phyloP scores from a whole-genome alignment of 1,140 invertebrate species.

The Nephotettix cincticeps region DNA sequence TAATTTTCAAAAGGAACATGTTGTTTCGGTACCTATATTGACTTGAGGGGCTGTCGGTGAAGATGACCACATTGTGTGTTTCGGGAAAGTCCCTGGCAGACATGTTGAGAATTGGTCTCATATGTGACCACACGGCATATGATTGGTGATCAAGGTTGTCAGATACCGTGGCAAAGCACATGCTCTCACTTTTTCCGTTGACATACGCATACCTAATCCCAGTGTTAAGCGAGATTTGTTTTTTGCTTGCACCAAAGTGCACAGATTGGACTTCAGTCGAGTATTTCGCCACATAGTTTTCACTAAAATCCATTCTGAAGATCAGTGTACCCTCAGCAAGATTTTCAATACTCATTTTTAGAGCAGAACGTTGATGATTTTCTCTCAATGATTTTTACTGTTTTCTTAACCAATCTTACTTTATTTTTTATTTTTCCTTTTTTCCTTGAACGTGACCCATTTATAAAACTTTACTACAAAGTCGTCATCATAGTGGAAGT shows the following conservation, averaged over 20 bases:
- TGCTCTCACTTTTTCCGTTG: not conserved
- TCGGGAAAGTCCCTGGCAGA: not conserved
- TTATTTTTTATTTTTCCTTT: no score
- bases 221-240: slow-evolving; percentile 28
- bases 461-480: no score
- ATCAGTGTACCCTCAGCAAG: slow-evolving; percentile 22
- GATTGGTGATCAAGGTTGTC: slow-evolving; percentile 11
- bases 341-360: slow-evolving; percentile 14
- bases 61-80: not conserved
- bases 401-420: no score
- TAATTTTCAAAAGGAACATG: not conserved
- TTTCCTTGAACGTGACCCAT: no score
- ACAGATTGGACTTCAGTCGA: slow-evolving; percentile 26
- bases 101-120: slow-evolving; percentile 20
- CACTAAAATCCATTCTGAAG: slow-evolving; percentile 25
- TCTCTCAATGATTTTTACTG: no score
- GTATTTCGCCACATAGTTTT: slow-evolving; percentile 30
- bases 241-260: slow-evolving; percentile 29
- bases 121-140: slow-evolving; percentile 24
- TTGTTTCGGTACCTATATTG: not conserved
- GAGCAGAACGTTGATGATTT: slow-evolving; percentile 13
- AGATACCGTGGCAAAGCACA: slow-evolving; percentile 17
- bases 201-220: not conserved
- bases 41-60: not conserved
- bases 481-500: no score